Base-by-base conservation (phyloP, 2,797 vertebrate species). In the Bryconaethiops microstoma region DNA sequence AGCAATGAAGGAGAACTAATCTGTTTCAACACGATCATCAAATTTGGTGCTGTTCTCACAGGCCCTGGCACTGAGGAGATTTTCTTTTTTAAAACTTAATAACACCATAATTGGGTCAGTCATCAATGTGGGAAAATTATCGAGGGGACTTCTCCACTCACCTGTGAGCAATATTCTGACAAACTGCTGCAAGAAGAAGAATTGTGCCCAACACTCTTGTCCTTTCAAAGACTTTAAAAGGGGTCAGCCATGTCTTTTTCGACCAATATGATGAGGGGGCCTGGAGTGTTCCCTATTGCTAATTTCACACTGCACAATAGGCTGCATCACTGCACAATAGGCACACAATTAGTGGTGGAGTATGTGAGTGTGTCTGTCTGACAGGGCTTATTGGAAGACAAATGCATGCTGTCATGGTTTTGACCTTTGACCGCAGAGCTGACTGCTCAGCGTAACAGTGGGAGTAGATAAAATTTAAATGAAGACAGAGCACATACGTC, bases 371-470 rank as follows among this genome's bases (percentile, higher is more conserved):
- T 64, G 63, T 75, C 62, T 63, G 16, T 81, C 23, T 59, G 75
- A 77, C 68, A 73, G 19, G 69, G 59, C 63, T 77, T 73, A 82
- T 77, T 77, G 40, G 60, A 67, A 67, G 80, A 82, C 60, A 82
- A 82, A 82, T 82, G 60, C n/a, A 52, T 77, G 50, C 68, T 73
- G 57, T 67, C 74, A 59, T 35, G 40, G 40, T 17, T 73, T 82
- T 77, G 75, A 81, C 74, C 67, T 77, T 52, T 81, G 74, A 59
- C 68, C 42, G n/a, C 57, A 65, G 23, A 71, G 55, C 57, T 57
- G 69, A 67, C 40, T 67, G 62, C 29, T 8, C 69, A 77, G 19
- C 57, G 35, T 40, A 55, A 35, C 19, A 19, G 60, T 5, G 10
- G 29, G 57, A 50, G 25, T 54, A 42, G 19, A 17, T n/a, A 25